Conservation (phyloP, 2,113 vertebrate species). For the Oryzias curvinotus region DNA sequence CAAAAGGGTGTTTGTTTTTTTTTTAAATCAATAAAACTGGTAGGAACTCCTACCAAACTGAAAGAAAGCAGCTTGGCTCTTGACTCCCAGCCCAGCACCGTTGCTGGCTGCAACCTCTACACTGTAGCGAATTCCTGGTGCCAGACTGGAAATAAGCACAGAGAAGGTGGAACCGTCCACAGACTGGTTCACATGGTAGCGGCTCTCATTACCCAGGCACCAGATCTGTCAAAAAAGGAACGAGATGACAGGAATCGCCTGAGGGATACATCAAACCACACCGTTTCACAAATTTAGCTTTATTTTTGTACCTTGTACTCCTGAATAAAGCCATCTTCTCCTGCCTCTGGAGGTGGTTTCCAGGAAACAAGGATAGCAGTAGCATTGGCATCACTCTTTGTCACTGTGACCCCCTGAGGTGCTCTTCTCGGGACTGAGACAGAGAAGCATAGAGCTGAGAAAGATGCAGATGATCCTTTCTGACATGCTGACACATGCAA, state of each 20-base stretch:
- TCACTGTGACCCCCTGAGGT: constrained; percentile 91
- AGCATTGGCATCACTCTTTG: constrained; percentile 88
- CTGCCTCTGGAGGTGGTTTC: constrained; percentile 90
- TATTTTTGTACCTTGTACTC: constrained; percentile 89
- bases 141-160: constrained; percentile 85
- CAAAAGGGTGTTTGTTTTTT: no score
- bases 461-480: background rate
- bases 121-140: constrained; percentile 88
- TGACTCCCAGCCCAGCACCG: constrained; percentile 85
- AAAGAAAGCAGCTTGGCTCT: constrained; percentile 88
- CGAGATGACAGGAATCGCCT: constrained; percentile 38
- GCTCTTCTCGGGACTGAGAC: constrained; percentile 87
- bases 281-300: constrained; percentile 26
- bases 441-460: constrained; percentile 28
- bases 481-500: background rate
- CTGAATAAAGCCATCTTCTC: constrained; percentile 89
- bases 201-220: constrained; percentile 93
- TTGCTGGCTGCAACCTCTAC: constrained; percentile 92
- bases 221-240: constrained; percentile 80
- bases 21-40: no score
- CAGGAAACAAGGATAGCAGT: constrained; percentile 93
- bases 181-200: constrained; percentile 91
- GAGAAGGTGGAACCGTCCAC: constrained; percentile 89
- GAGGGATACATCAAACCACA: constrained; percentile 27
- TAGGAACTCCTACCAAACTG: constrained; percentile 81